phyloP scores from a whole-genome alignment of 1,140 invertebrate genomes.

The Apis laboriosa region DNA sequence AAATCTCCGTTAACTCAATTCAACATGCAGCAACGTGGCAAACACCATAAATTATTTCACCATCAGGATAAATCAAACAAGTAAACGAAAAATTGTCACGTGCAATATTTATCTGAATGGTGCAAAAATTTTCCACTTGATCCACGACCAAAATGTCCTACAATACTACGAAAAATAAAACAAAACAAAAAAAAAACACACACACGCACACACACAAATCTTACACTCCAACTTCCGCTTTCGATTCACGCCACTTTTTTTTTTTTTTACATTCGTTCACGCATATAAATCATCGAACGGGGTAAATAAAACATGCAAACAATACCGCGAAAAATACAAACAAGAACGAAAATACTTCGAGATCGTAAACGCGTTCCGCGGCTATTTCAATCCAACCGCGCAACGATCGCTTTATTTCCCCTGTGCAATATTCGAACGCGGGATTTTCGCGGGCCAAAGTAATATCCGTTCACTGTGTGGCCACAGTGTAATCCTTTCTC shows the following conservation, averaged over 20 bases:
- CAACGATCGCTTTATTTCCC: constrained; percentile 20
- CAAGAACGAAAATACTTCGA: background rate
- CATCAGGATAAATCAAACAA: no score
- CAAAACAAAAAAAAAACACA: no score
- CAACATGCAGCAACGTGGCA: no score
- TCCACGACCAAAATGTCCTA: background rate
- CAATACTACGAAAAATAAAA: no score
- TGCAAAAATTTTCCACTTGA: background rate
- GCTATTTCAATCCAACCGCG: constrained; percentile 18
- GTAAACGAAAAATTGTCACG: background rate
- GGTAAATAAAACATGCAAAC: background rate
- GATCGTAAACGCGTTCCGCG: background rate
- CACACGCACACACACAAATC: background rate
- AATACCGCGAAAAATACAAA: fast-evolving
- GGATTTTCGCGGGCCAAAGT: constrained; percentile 7
- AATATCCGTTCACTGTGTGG: constrained; percentile 8
- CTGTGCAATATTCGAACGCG: constrained; percentile 32
- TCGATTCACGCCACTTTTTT: background rate
- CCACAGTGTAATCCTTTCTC: constrained; percentile 20
- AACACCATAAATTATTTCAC: no score
- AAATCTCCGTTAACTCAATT: no score
- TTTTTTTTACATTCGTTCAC: no score
- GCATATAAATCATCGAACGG: background rate
- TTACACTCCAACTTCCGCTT: no score
- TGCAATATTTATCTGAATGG: background rate